Base-by-base conservation (phyloP, 2,113 vertebrate genomes). In the Nothocercus nigrocapillus region DNA sequence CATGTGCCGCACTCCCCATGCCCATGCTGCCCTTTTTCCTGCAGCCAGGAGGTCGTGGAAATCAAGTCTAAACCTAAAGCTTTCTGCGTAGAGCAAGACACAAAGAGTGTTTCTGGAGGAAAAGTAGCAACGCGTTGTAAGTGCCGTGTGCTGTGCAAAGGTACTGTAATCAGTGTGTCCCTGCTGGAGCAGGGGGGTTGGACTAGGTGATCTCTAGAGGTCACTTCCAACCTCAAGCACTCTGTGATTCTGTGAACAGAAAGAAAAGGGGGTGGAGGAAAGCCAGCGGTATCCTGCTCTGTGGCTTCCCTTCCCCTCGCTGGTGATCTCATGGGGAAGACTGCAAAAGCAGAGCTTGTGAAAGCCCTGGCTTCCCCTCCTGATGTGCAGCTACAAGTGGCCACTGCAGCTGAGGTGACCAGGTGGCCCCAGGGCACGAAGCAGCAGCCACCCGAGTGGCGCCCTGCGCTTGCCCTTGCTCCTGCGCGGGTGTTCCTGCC, bases 291-390 rank as follows among this genome's bases (percentile, higher is more conserved):
- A 10, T 40, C 82, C 58, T 47, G 17, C 68, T 59, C 36, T 15
- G 1, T 42, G 28, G 6, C 21, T 83, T 45, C 68, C 89, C 36
- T 72, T 77, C 24, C 19, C 19, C 84, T 68, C 54, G 38, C 67
- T 9, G 20, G 53, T 15, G 58, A 3, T 38, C 22, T 59, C 6
- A 1, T 9, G 47, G 28, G 74, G 66, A 53, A 27, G 45, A 2
- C 0, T 12, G 3, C 34, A 10, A 44, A 49, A n/a, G 24, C 19
- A 0, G 58, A 44, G 3, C 63, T 67, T 56, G 20, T 9, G 1
- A 7, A 88, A 74, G 30, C 40, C 56, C 30, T 3, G 14, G 22
- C 28, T 72, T 86, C 58, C 40, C 45, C 51, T 88, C 22, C 72
- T 56, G 47, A 34, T 79, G 49, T 64, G 85, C 40, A 67, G 59